Percentiles rank a stretch among this genome's conserved stretches.
phyloP scores from a whole-genome alignment of 2,113 vertebrate species.

The Neogobius melanostomus region DNA sequence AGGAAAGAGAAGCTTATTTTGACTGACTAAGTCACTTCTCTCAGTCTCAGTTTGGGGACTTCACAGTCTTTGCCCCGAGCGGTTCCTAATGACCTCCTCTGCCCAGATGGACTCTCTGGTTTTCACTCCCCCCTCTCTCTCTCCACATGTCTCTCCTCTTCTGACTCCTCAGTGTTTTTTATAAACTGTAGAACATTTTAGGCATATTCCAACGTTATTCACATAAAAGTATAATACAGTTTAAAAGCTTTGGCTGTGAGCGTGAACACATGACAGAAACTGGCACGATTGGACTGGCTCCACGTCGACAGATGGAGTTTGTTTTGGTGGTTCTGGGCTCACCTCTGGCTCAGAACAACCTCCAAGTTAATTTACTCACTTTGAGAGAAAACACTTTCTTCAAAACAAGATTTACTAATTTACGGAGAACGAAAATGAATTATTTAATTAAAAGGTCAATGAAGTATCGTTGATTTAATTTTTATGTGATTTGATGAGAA shows the following conservation, averaged over 20 bases:
- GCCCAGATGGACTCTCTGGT: conserved; percentile 65
- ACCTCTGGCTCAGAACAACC: background rate
- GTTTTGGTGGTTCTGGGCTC: background rate
- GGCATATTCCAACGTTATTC: no score
- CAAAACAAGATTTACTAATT: no score
- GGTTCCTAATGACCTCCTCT: conserved; percentile 70
- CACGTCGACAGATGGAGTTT: background rate
- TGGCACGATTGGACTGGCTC: no score
- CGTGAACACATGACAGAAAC: no score
- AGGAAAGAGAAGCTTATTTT: background rate
- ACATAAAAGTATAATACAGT: no score
- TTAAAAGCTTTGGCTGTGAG: no score
- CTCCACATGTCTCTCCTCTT: background rate
- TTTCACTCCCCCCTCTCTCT: background rate
- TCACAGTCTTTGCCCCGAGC: conserved; percentile 64
- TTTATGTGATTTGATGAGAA: no score
- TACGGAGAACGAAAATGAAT: no score
- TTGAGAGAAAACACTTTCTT: no score
- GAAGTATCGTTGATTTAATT: no score
- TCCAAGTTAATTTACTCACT: background rate
- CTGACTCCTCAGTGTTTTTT: background rate
- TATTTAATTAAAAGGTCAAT: no score
- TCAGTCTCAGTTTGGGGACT: background rate
- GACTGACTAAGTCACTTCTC: background rate
- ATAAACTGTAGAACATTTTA: no score